Percentiles rank a stretch among this genome's conserved stretches.
phyloP scores from a whole-genome alignment of 2,888 invertebrate species.

The Polydrusus cervinus region DNA sequence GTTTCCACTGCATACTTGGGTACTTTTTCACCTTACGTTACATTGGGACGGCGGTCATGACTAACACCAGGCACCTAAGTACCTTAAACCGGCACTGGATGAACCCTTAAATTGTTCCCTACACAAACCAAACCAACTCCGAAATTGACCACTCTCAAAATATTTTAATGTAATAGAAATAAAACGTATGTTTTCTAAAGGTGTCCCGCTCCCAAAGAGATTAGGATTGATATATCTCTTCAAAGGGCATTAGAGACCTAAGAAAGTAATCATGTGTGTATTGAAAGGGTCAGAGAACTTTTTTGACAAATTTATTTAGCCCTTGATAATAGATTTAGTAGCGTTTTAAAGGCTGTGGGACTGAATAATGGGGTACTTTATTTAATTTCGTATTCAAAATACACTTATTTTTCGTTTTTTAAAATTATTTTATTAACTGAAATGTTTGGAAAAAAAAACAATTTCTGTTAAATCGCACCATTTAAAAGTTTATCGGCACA shows the following conservation, averaged over 20 bases:
- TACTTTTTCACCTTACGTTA: too few species aligned
- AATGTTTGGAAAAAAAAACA: too few species aligned
- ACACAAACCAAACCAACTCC: not conserved
- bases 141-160: not conserved
- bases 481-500: too few species aligned
- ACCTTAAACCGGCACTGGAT: too few species aligned
- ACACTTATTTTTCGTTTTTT: too few species aligned
- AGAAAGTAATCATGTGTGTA: slow-evolving; percentile 17
- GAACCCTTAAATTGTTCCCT: not conserved
- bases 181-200: slow-evolving; percentile 11
- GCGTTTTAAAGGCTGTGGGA: not conserved
- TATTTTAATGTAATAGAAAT: slow-evolving; percentile 2
- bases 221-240: slow-evolving; percentile 18
- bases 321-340: not conserved
- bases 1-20: too few species aligned
- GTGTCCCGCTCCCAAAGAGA: slow-evolving; percentile 5
- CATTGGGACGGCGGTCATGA: too few species aligned
- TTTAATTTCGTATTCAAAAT: too few species aligned
- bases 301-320: slow-evolving; percentile 11
- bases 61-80: too few species aligned
- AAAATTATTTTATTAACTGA: too few species aligned
- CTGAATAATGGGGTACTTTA: not conserved
- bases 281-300: slow-evolving; percentile 10
- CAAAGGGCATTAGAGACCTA: not conserved
- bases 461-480: too few species aligned